A percentile compares a stretch with the other conserved stretches of the same genome.
Evolutionary conservation across 64 coral and sea anemone species (phyloP).

Genomic region (Trachythela sp.): DNA sequence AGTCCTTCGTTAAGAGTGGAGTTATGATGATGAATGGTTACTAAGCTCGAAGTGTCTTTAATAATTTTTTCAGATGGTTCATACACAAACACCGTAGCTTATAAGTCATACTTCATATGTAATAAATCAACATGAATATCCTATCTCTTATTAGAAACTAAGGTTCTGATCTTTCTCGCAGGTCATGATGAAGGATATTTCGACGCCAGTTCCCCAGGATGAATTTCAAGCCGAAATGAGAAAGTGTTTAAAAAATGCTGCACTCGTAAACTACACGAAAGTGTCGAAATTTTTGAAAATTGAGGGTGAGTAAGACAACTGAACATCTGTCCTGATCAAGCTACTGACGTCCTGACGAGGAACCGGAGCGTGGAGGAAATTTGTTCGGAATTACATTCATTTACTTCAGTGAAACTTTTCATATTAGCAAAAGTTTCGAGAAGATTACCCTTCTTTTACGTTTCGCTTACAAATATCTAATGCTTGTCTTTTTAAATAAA

Average conservation of each 20-base stretch:
- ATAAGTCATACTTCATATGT: no score
- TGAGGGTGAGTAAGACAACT: conserved; percentile 60
- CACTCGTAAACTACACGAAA: conserved; percentile 87
- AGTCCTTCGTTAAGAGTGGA: no score
- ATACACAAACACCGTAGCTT: no score
- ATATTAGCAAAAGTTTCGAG: no score
- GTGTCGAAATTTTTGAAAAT: conserved; percentile 82
- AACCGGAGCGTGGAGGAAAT: background rate
- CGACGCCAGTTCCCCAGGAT: conserved; percentile 79
- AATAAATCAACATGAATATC: background rate
- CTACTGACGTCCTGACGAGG: background rate
- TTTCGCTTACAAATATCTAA: no score
- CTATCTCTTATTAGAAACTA: background rate
- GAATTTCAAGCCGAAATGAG: conserved; percentile 87
- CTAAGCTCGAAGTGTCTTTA: no score
- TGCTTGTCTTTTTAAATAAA: background rate
- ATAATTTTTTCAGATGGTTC: no score
- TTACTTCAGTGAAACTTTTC: no score
- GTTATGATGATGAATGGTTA: no score
- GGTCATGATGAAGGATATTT: conserved; percentile 99
- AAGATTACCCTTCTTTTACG: no score
- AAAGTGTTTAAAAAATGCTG: conserved; percentile 83
- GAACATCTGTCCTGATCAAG: background rate
- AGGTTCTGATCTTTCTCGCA: background rate
- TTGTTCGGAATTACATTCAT: background rate